Base-by-base conservation (phyloP, 2,888 invertebrate species). In the Ecliptopera silaceata region DNA sequence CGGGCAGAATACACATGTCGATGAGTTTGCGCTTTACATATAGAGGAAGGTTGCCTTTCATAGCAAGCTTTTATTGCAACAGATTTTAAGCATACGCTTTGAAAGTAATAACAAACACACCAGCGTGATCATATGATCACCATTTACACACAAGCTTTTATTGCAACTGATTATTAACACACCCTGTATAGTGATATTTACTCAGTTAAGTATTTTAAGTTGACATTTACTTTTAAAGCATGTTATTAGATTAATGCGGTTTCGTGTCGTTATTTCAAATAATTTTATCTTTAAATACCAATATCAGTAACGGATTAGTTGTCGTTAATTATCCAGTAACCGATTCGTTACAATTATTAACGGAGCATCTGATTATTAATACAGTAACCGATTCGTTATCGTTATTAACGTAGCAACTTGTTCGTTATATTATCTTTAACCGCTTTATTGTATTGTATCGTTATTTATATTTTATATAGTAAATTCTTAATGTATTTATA, bases 131-230 rank as follows among this genome's bases (percentile, higher is more conserved):
- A 41, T 12, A 22, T 2, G 12, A 34, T 1, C 18, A 10, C 10
- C 15, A 11, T n/a, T 12, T 12, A 20, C n/a, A 4, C 17, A 11
- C 10, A 3, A 39, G 8, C 18, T 10, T 6, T 26, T 26, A 26
- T 8, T 26, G 26, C 26, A 26, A 26, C 26, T 26, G 26, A 8
- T 26, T 26, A 12, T 42, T 26, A 18, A 17, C 53, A 53, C 49
- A 44, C 39, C 45, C 48, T 53, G 49, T 58, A 49, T 29, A 49
- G 45, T 58, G 48, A 49, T 58, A 53, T 42, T n/a, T 42, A 26
- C 12, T 59, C 39, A 46, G n/a, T 36, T 49, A 49, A 15, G 36
- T 52, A 34, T 32, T 39, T 43, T 48, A 52, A 52, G 39, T 48
- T 48, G 49, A 49, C 48, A 55, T 43, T 48, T 48, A 31, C 13